Base-by-base conservation (phyloP, 2,797 vertebrate species). In the Saxicola maurus region DNA sequence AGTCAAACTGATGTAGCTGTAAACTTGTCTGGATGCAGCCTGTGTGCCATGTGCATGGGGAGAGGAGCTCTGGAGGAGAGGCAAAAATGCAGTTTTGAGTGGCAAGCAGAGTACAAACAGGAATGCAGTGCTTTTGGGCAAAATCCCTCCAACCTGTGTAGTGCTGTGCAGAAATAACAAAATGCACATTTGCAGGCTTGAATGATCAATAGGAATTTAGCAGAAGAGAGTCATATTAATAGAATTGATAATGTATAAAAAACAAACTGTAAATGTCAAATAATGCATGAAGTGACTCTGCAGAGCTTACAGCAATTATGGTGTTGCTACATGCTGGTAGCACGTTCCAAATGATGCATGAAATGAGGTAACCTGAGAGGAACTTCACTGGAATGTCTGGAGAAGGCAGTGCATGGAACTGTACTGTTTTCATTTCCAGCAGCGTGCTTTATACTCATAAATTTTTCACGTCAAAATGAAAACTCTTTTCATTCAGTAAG, bases 1-100 rank as follows among this genome's bases (percentile, higher is more conserved):
- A 96, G 92, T 97, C 95, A 95, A 83, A 84, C 28, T 89, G 91
- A 94, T 91, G 91, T 86, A 95, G 87, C 93, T 88, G 45, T 66
- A 87, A 93, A 73, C 65, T 76, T 82, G 62, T 94, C 78, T 94
- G 60, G 68, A 52, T 62, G 73, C 76, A 90, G 83, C 71, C 62
- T 35, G 24, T 92, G 69, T 73, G 43, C 59, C 8, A 1, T 17
- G 84, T 30, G 66, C 38, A 2, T 10, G 14, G 81, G 88, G 87
- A 90, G 40, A 7, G 9, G 27, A 46, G 61, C 84, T 87, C 89
- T 31, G 6, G 62, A 56, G 48, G 40, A 73, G 43, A 78, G 33
- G 74, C n/a, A 48, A 25, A 79, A 61, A 28, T 19, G 7, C 37
- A 56, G 28, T 10, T 67, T 60, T 86, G 71, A 80, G 64, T 71